Conservation (phyloP, 2,113 vertebrate species). For the Chaenogobius annularis region DNA sequence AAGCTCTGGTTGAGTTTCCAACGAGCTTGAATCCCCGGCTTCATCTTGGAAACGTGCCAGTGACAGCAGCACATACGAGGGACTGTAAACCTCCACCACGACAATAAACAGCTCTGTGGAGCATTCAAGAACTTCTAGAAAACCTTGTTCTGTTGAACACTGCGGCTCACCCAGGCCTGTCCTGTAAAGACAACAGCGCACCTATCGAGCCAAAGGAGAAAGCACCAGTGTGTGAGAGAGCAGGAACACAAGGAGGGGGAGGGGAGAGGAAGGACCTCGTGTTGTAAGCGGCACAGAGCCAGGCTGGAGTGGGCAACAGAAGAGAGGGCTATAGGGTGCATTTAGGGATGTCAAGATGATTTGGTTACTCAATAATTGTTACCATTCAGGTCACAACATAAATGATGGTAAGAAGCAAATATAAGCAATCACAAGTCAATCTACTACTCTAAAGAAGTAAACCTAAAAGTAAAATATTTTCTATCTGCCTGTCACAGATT, state of each 20-base stretch:
- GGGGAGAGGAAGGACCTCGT: conserved; percentile 14
- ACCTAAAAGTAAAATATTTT: too few species aligned
- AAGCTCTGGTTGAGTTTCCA: conserved; percentile 52
- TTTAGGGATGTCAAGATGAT: too few species aligned
- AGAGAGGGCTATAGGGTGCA: too few species aligned
- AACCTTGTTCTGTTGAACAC: background rate
- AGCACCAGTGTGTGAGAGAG: conserved; percentile 13
- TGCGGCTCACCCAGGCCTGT: conserved; percentile 8
- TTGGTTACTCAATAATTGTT: too few species aligned
- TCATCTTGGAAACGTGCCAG: conserved; percentile 53
- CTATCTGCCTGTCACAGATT: too few species aligned
- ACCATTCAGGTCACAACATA: too few species aligned
- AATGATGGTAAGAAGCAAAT: too few species aligned
- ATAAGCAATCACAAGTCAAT: too few species aligned
- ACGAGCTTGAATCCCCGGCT: conserved; percentile 48
- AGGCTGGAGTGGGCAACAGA: conserved; percentile 8
- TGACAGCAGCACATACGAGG: conserved; percentile 29
- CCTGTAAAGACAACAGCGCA: conserved; percentile 25
- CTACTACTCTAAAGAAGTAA: too few species aligned
- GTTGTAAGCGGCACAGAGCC: conserved; percentile 8
- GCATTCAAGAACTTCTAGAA: conserved; percentile 1
- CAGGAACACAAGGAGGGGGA: conserved; percentile 29
- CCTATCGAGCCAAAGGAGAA: conserved; percentile 6
- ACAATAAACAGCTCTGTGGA: background rate
- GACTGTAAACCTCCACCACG: background rate